Evolutionary conservation across 2,888 invertebrate genomes (phyloP).

Genomic region (Andrena chrysosceles): DNA sequence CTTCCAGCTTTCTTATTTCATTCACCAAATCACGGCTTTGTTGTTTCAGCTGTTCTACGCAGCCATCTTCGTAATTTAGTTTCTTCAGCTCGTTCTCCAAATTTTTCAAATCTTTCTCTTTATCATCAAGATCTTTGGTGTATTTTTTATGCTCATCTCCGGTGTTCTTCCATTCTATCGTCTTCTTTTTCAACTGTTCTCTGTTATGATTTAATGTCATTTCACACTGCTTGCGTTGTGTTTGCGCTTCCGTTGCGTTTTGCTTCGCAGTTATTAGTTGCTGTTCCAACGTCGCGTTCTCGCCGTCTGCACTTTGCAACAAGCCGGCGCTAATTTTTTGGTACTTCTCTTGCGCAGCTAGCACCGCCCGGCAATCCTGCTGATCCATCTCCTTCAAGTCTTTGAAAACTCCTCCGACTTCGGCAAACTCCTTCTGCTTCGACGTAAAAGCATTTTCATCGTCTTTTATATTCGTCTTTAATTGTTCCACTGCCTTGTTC

Average conservation of each 20-base stretch:
- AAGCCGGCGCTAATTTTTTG: constrained; percentile 95
- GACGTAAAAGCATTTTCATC: constrained; percentile 88
- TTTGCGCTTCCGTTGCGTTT: constrained; percentile 91
- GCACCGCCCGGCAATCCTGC: constrained; percentile 89
- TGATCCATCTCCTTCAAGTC: constrained; percentile 89
- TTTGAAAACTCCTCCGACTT: constrained; percentile 89
- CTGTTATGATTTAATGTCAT: constrained; percentile 90
- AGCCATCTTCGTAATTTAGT: constrained; percentile 88
- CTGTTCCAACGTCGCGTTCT: constrained; percentile 94
- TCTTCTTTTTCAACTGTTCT: constrained; percentile 88
- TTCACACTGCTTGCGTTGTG: constrained; percentile 91
- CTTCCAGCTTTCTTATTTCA: constrained; percentile 86
- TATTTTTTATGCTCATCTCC: constrained; percentile 90
- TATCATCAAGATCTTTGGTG: constrained; percentile 86
- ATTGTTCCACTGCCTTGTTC: constrained; percentile 88
- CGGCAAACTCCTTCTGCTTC: constrained; percentile 88
- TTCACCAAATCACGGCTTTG: constrained; percentile 86
- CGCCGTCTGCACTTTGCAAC: constrained; percentile 91
- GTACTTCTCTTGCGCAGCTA: constrained; percentile 91
- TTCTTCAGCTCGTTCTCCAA: constrained; percentile 86
- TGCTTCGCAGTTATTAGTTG: constrained; percentile 95
- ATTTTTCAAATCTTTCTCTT: constrained; percentile 87
- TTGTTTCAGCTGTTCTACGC: constrained; percentile 86
- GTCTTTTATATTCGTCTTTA: constrained; percentile 89
- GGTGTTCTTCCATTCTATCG: constrained; percentile 89